Conservation (phyloP, 2,113 vertebrate genomes). For the Ammospiza caudacuta region DNA sequence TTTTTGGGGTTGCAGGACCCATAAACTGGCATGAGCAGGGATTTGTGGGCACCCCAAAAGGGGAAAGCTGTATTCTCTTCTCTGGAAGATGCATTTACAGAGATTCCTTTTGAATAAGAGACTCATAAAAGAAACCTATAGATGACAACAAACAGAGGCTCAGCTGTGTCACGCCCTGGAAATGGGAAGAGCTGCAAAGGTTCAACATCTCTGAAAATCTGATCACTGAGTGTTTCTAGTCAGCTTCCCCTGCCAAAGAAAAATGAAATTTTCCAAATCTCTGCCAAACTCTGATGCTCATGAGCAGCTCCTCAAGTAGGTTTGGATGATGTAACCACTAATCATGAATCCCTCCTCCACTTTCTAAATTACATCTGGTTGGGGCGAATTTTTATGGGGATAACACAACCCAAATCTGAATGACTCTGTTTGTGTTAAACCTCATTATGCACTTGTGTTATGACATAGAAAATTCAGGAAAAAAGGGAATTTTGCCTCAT, state of each 20-base stretch:
- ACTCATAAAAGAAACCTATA: not conserved
- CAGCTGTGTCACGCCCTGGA: not conserved
- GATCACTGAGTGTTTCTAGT: not conserved
- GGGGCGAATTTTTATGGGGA: not conserved
- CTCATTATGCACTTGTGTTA: not conserved
- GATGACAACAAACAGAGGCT: not conserved
- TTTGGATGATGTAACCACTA: conserved; percentile 32
- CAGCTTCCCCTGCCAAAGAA: not conserved
- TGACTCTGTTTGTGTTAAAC: not conserved
- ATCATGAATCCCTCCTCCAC: not conserved
- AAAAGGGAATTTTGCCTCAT: not conserved
- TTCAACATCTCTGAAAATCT: not conserved
- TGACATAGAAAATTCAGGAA: not conserved
- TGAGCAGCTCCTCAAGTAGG: not conserved
- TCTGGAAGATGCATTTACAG: not conserved
- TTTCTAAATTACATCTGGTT: not conserved
- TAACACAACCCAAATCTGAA: not conserved
- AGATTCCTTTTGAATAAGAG: not conserved
- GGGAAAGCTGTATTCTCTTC: not conserved
- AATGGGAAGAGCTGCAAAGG: not conserved
- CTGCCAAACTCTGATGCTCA: conserved; percentile 1
- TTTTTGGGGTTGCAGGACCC: not conserved
- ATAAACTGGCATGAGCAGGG: rapidly evolving
- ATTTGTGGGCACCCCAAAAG: not conserved
- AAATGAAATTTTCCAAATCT: not conserved